Base-by-base conservation (phyloP, 2,888 invertebrate species). In the Thumatha senex region DNA sequence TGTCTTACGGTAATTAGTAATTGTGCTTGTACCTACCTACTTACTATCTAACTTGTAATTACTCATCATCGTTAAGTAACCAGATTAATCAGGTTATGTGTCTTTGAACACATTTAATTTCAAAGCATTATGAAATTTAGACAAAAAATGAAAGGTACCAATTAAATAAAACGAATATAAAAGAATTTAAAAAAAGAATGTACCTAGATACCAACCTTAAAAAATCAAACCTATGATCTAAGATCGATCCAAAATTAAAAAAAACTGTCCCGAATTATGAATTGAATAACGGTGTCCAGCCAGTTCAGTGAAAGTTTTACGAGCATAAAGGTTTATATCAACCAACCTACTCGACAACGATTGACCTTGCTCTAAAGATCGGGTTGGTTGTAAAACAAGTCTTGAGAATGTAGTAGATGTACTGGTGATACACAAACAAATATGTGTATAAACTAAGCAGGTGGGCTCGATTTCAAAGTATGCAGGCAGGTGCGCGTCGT, bases 231-330 rank as follows among this genome's bases (percentile, higher is more conserved):
- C 18, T 24, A 24, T 24, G 18, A n/a, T 5, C 18, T 4, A 24
- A 24, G 5, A 24, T 4, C 2, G 18, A 5, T 5, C 18, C 18
- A 24, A 24, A 24, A 24, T 5, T 24, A 24, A 24, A 24, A 24
- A 36, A 44, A 31, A 44, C 7, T 12, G 14, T 12, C 0, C 47
- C 41, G 45, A 46, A 41, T 52, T 45, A 35, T 50, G 45, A 56
- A 64, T 50, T 31, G 46, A n/a, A 4, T 24, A 24, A 24, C 18
- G 18, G 18, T 46, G 31, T 36, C 9, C 40, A 8, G 31, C 11
- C 31, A 31, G 31, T 31, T 31, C 31, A 74, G 79, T 75, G 78
- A 78, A 78, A 78, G 78, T 78, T 73, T 24, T 71, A 58, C 24
- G n/a, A 61, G 59, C 61, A 67, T 67, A 57, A n/a, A 44, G 33